Conservation (phyloP, 2,113 vertebrate genomes). For the Bubo bubo region DNA sequence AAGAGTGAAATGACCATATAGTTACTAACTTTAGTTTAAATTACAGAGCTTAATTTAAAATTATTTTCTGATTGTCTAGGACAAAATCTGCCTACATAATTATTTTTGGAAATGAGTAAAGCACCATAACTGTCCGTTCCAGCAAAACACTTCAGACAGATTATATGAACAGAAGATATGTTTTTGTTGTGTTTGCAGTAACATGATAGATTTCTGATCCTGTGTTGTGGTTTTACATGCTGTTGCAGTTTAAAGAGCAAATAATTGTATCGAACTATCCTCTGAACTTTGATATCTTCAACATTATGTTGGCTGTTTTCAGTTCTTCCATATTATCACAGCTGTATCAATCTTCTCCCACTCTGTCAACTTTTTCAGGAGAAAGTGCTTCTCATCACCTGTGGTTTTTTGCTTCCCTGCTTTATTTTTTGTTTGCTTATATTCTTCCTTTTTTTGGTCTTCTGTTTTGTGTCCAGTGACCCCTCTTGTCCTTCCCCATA, state of each 20-base stretch:
- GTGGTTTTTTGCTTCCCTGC: background rate
- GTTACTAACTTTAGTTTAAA: slow-evolving; percentile 7
- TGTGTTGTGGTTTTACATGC: background rate
- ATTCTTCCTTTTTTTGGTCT: background rate
- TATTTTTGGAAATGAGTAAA: background rate
- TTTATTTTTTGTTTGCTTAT: background rate
- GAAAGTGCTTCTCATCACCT: background rate
- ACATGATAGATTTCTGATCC: background rate
- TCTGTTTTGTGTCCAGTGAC: background rate
- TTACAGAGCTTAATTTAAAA: background rate
- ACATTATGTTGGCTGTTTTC: background rate
- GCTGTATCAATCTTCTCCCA: background rate
- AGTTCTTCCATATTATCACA: background rate
- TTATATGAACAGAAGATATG: background rate
- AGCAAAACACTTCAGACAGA: background rate
- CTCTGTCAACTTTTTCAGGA: background rate
- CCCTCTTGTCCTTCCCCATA: background rate
- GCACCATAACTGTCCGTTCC: background rate
- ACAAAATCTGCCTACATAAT: background rate
- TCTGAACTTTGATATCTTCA: background rate
- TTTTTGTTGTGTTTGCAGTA: background rate
- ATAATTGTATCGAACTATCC: background rate
- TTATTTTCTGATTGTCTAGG: background rate
- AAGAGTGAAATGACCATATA: background rate
- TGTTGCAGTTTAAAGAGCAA: background rate